Conservation (phyloP, 2,888 invertebrate species). For the Oasisia sp. region DNA sequence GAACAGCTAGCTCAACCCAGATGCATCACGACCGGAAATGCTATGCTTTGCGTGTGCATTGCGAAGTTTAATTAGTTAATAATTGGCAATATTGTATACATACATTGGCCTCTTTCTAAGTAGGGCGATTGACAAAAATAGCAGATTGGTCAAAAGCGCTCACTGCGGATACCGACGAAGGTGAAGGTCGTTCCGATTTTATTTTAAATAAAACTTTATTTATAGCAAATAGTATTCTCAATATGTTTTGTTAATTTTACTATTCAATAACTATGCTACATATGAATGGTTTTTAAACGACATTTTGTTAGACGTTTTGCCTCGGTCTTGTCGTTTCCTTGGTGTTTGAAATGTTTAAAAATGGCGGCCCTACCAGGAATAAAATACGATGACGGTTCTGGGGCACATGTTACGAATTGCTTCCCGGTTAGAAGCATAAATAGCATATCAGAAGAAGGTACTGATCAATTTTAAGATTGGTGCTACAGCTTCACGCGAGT, state of each 20-base stretch:
- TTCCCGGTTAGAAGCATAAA: conserved; percentile 23
- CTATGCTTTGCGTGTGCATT: no score
- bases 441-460: conserved; percentile 10
- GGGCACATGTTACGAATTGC: conserved; percentile 21
- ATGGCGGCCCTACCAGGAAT: conserved; percentile 17
- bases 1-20: no score
- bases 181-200: no score
- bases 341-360: conserved; percentile 13
- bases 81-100: no score
- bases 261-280: background rate
- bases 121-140: background rate
- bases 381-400: conserved; percentile 21
- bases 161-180: background rate
- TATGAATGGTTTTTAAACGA: background rate
- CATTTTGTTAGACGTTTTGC: background rate
- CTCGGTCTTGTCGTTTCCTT: background rate
- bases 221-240: background rate
- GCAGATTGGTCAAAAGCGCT: background rate
- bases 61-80: no score
- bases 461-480: background rate
- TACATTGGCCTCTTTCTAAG: no score
- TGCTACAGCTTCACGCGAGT: no score
- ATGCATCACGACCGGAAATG: no score
- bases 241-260: background rate
- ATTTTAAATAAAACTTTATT: no score